Percentiles rank a stretch among this genome's conserved stretches.
phyloP scores from a whole-genome alignment of 2,888 invertebrate species.

The Cryptosula pallasiana region DNA sequence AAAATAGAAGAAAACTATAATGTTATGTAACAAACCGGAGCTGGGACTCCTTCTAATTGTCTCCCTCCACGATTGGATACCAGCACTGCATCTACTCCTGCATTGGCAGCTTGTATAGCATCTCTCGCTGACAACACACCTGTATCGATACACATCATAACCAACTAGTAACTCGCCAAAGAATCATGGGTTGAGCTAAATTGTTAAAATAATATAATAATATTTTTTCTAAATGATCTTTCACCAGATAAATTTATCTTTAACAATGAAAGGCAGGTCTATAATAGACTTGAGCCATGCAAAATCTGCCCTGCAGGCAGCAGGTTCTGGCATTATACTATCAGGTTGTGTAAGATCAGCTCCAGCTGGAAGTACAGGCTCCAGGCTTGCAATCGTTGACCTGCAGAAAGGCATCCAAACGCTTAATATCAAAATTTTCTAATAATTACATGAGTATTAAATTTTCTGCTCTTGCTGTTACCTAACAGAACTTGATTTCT shows the following conservation, averaged over 20 bases:
- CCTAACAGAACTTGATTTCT: too few relatives aligned
- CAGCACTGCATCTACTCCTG: slow-evolving; percentile 72
- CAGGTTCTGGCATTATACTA: slow-evolving; percentile 67
- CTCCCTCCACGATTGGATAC: slow-evolving; percentile 93
- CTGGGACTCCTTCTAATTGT: slow-evolving; percentile 74
- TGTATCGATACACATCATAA: too few relatives aligned
- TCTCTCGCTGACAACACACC: slow-evolving; percentile 62
- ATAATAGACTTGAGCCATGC: slow-evolving; percentile 74
- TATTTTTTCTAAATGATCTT: too few relatives aligned
- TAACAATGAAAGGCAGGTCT: slow-evolving; percentile 72
- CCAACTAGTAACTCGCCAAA: too few relatives aligned
- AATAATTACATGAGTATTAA: too few relatives aligned
- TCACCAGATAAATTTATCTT: slow-evolving; percentile 58
- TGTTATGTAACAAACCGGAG: too few relatives aligned
- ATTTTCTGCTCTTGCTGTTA: too few relatives aligned
- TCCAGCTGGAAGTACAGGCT: neutral
- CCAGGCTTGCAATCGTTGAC: neutral
- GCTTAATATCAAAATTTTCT: too few relatives aligned
- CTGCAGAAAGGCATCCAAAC: too few relatives aligned
- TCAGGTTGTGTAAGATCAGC: neutral
- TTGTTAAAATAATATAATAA: too few relatives aligned
- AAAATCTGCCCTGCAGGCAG: slow-evolving; percentile 80
- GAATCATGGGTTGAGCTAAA: too few relatives aligned
- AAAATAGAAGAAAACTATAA: too few relatives aligned
- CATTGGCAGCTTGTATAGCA: slow-evolving; percentile 67